Evolutionary conservation across 2,113 vertebrate species (phyloP).

Genomic region (Paralichthys olivaceus): DNA sequence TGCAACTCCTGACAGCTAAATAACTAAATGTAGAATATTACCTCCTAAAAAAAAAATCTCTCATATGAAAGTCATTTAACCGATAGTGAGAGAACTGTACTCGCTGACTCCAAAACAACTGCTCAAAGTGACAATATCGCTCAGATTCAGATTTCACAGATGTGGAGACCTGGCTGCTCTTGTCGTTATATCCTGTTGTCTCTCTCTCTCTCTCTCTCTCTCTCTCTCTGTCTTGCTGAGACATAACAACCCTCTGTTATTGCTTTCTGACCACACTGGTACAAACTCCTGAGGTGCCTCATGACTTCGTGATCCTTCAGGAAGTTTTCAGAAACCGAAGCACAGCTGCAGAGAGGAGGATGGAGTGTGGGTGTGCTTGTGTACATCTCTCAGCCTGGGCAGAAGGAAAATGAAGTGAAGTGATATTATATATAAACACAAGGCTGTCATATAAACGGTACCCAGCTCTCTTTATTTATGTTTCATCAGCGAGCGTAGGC

Average conservation of each 20-base stretch:
- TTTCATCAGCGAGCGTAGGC: conserved; percentile 65
- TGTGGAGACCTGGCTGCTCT: too few species aligned
- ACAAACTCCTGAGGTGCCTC: conserved; percentile 14
- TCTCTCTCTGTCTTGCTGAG: too few species aligned
- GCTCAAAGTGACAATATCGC: too few species aligned
- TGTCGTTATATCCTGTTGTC: too few species aligned
- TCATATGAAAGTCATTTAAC: too few species aligned
- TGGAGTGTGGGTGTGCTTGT: conserved; percentile 38
- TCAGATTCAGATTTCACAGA: too few species aligned
- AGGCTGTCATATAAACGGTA: conserved; percentile 22
- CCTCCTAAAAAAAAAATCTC: too few species aligned
- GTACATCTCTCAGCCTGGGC: conserved; percentile 21
- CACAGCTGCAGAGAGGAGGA: conserved; percentile 2
- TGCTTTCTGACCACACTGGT: neutral
- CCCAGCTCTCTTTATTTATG: conserved; percentile 32
- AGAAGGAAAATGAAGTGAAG: conserved; percentile 32
- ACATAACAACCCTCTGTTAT: neutral
- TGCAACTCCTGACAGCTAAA: too few species aligned
- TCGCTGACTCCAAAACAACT: too few species aligned
- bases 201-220: too few species aligned
- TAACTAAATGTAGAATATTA: too few species aligned
- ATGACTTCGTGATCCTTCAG: conserved; percentile 12
- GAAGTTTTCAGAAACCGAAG: conserved; percentile 19
- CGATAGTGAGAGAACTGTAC: too few species aligned
- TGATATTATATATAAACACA: conserved; percentile 37